A percentile compares a stretch with the other conserved stretches of the same genome.
Conservation (phyloP, 2,797 vertebrate genomes). For the Enteromius treurensis region DNA sequence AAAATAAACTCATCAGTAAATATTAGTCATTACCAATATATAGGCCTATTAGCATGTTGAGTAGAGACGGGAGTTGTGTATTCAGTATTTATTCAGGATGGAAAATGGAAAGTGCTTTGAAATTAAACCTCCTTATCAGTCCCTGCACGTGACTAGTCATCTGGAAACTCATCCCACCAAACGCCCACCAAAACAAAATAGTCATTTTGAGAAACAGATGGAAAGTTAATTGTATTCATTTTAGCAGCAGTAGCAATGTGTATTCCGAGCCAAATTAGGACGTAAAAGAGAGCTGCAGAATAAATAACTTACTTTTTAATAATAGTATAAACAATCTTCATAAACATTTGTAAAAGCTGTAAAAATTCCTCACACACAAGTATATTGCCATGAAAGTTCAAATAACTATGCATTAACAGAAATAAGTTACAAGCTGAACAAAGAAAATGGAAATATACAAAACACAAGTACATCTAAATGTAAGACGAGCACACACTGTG, state of each 20-base stretch:
- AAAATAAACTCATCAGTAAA: neutral
- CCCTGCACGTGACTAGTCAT: neutral
- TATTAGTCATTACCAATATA: neutral
- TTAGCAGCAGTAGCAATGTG: neutral
- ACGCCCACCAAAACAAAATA: neutral
- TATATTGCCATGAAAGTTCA: neutral
- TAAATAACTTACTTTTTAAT: constrained; percentile 34
- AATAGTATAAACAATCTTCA: constrained; percentile 24
- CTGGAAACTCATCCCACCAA: neutral
- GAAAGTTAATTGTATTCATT: neutral
- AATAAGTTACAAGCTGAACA: constrained; percentile 19
- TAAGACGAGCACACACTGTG: neutral
- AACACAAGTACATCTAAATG: neutral
- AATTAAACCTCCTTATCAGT: neutral
- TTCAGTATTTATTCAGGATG: neutral
- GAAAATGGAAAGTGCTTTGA: constrained; percentile 1
- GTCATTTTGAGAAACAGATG: neutral
- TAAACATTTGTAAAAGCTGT: constrained; percentile 2
- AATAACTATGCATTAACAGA: neutral
- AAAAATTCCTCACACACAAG: neutral
- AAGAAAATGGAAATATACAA: constrained; percentile 13
- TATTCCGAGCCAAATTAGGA: neutral
- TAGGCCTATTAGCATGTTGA: neutral
- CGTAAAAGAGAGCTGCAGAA: constrained; percentile 3
- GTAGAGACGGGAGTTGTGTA: neutral